These are phyloP conservation scores for Poeciliopsis retropinna DNA, from an alignment of 2,113 vertebrate species.

Conservation along the genomic window DNA sequence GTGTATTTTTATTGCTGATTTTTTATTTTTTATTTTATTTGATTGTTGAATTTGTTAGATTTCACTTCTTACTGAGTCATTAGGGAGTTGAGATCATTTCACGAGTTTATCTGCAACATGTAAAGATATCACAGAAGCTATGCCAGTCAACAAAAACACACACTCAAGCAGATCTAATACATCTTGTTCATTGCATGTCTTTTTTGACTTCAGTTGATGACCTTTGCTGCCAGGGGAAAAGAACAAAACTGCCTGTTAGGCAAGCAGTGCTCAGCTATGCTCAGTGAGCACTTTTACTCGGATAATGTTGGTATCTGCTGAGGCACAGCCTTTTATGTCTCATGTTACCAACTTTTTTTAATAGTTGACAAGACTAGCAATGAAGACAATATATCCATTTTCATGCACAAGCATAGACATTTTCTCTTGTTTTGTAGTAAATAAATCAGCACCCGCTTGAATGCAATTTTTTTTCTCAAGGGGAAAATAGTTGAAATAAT, in stretches of 20 bases:
- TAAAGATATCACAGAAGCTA: constrained; percentile 21
- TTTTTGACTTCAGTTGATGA: constrained; percentile 41
- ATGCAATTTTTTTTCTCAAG: neutral
- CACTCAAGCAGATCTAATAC: constrained; percentile 23
- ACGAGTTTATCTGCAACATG: no score
- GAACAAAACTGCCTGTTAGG: constrained; percentile 30
- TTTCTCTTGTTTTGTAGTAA: constrained; percentile 12
- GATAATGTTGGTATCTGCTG: constrained; percentile 36
- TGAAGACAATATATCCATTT: constrained; percentile 16
- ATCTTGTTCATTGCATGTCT: constrained; percentile 17
- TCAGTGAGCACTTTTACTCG: constrained; percentile 30
- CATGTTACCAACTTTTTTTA: constrained; percentile 29
- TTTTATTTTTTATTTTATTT: no score
- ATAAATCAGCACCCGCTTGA: constrained; percentile 10
- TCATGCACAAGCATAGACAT: constrained; percentile 26
- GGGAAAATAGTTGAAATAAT: neutral
- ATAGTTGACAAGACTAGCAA: constrained; percentile 17
- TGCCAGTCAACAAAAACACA: constrained; percentile 22
- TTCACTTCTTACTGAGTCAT: no score
- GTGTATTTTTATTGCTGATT: no score
- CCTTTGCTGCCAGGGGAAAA: constrained; percentile 19
- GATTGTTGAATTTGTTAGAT: no score
- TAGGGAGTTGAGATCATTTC: no score
- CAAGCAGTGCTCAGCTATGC: constrained; percentile 31
- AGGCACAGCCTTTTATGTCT: constrained; percentile 27